Evolutionary conservation across 2,113 vertebrate species (phyloP), one percentile per base, ranked within the genome.

Genomic region (Agelaius phoeniceus): DNA sequence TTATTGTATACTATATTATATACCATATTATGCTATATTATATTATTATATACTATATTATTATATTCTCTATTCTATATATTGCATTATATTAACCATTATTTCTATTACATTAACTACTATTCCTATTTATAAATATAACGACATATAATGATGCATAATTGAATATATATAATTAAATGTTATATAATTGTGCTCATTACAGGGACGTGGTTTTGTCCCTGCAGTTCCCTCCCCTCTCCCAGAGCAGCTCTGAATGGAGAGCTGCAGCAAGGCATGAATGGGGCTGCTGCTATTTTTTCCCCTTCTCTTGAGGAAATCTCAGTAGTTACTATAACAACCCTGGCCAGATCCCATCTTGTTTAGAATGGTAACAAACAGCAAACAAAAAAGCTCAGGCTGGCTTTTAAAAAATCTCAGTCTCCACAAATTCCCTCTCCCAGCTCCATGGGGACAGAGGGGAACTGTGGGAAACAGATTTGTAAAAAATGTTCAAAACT

Each of bases 311-410:
- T 92, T 93, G 88, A 97, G 97, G 97, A 97, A 98, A 92, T 97
- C 96, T 97, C 61, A 91, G 72, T 71, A 97, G 98, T 98, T 98
- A 97, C 98, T 97, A 97, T 98, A 98, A 98, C 98, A 98, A 98
- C 98, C 94, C 96, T 97, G 98, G 98, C 98, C 95, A 44, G 90
- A 73, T 84, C 97, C 98, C 97, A 97, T 97, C 97, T 92, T 94
- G 91, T 96, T 89, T 58, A 89, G 96, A 71, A 58, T 4, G 67
- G 93, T 75, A 89, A 96, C 96, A 96, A 98, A 94, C 55, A 94
- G 91, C 69, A 75, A 90, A 95, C 90, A 88, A 87, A 81, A 86
- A 79, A 59, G 79, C 78, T 59, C 4, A 4, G 22, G 46, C 61
- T 81, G 6, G 74, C 75, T 87, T 93, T 84, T 55, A 52, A 82